Conservation (phyloP, 1,140 invertebrate genomes). For the Pseudomyrmex sp. region DNA sequence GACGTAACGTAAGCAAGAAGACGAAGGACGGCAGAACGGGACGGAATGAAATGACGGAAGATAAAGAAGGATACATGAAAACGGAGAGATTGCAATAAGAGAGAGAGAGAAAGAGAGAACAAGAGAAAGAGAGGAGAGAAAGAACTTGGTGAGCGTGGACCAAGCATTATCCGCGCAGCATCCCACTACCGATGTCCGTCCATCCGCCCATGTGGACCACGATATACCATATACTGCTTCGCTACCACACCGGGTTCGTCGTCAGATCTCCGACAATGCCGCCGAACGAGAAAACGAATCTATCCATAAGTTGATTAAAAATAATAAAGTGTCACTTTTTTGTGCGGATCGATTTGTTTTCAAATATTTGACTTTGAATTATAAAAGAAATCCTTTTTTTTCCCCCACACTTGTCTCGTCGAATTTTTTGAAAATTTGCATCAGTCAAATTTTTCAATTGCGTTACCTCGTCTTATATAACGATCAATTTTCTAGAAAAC, state of each 20-base stretch:
- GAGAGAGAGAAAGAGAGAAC: conserved; percentile 25
- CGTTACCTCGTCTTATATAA: no score
- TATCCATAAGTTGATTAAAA: no score
- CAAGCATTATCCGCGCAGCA: conserved; percentile 72
- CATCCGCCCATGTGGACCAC: conserved; percentile 69
- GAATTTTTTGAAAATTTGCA: not conserved
- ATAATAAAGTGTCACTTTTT: no score
- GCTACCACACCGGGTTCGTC: conserved; percentile 66
- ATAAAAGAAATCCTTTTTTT: no score
- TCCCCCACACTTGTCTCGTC: no score
- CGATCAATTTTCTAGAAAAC: not conserved
- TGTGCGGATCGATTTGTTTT: no score
- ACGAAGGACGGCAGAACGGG: conserved; percentile 12
- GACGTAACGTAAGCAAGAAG: not conserved
- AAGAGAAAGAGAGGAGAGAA: conserved; percentile 45
- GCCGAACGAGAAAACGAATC: conserved; percentile 20
- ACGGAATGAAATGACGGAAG: conserved; percentile 55
- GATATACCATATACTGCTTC: conserved; percentile 69
- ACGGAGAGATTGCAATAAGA: conserved; percentile 21
- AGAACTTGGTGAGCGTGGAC: conserved; percentile 30
- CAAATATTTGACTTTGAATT: no score
- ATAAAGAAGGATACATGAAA: conserved; percentile 47
- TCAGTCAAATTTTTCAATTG: not conserved
- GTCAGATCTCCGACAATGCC: conserved; percentile 35
- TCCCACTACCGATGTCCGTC: conserved; percentile 77